These are phyloP conservation scores for Alces alces DNA, from an alignment of 2,113 vertebrate genomes.

Conservation along the genomic window DNA sequence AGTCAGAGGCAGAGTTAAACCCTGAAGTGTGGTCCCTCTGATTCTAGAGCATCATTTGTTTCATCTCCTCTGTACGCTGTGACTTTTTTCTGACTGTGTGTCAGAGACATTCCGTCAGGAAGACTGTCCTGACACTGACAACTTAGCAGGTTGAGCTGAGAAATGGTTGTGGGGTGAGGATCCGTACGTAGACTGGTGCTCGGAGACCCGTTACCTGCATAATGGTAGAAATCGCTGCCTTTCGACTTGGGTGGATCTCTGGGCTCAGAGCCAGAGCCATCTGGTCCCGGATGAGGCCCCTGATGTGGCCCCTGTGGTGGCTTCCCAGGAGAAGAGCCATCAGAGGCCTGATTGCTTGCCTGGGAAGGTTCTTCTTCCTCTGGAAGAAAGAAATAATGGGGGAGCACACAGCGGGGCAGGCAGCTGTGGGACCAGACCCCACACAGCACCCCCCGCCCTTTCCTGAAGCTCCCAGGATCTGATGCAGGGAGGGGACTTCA, in stretches of 20 bases:
- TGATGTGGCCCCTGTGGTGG: background rate
- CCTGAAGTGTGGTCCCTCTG: background rate
- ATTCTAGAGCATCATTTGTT: too few species aligned
- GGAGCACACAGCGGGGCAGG: background rate
- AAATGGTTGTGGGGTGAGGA: background rate
- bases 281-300: background rate
- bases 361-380: background rate
- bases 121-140: background rate
- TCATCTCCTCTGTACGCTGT: background rate
- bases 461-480: background rate
- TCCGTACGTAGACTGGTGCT: background rate
- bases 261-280: background rate
- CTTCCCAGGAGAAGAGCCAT: fast-evolving
- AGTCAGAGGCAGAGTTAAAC: background rate
- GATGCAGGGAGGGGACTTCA: background rate
- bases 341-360: fast-evolving
- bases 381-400: background rate
- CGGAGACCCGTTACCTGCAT: background rate
- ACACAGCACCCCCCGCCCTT: background rate
- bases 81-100: background rate
- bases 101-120: background rate
- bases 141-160: background rate
- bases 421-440: background rate
- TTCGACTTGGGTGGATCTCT: background rate
- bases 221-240: fast-evolving